Evolutionary conservation across 2,888 invertebrate genomes (phyloP), one percentile per base, ranked within the genome.

Genomic region (Cosmopolites sordidus): DNA sequence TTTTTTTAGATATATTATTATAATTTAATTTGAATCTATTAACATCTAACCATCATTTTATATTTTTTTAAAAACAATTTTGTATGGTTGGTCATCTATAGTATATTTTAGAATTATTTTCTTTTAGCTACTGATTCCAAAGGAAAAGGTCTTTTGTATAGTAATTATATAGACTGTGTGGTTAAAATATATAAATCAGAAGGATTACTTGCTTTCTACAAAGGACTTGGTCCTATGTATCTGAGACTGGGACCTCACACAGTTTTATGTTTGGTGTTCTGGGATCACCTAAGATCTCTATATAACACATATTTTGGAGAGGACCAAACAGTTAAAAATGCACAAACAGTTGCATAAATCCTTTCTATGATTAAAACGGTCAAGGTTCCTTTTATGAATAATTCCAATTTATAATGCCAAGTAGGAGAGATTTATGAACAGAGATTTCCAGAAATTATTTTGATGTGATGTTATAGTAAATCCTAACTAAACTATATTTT

Each of bases 211-310:
- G 92, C 93, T 0, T 82, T 95, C 64, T 96, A 93, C 74, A 96
- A 96, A 75, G 96, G 93, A 2, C 83, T 92, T 58, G 86, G 87
- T 41, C 91, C 94, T 0, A 89, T 89, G 65, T 93, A 93, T 75
- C 74, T 94, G 50, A 78, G 96, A 56, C 79, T 94, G 37, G 95
- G 92, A 0, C 96, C 96, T 0, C 95, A 96, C 69, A 90, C 92
- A 0, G 86, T 94, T 1, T 72, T 96, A 1, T 86, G 89, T 58
- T 75, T 96, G 43, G 83, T 93, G 45, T 90, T 95, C 71, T 96
- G 94, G 85, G 92, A 93, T 71, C 78, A 86, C 69, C 75, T 87
- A 29, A 81, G 79, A 52, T 58, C 62, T 16, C 46, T 68, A 9
- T 58, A 60, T 38, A 33, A 58, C 33, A 43, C 48, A 17, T 52